These are phyloP conservation scores for Anthophora plumipes DNA, from an alignment of 2,888 invertebrate species.

Conservation along the genomic window DNA sequence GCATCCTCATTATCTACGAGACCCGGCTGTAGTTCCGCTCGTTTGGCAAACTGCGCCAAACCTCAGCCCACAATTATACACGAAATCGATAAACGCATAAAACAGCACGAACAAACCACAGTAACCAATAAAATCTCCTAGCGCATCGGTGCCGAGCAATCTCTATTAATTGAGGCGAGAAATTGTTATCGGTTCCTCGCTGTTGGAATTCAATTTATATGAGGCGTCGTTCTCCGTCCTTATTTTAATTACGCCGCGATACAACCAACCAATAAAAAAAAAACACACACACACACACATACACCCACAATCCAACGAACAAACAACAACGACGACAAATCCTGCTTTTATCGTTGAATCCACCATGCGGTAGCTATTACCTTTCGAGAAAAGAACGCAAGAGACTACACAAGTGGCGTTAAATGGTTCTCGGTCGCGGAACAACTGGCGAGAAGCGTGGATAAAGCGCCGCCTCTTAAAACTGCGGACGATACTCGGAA, in stretches of 20 bases:
- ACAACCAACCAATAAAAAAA: not conserved
- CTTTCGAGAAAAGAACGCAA: conserved; percentile 49
- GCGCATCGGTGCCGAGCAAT: conserved; percentile 4
- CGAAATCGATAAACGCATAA: conserved; percentile 14
- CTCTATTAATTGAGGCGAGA: conserved; percentile 39
- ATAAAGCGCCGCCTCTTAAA: conserved; percentile 70
- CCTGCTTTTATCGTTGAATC: conserved; percentile 1
- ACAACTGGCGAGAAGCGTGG: not conserved
- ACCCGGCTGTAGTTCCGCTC: not conserved
- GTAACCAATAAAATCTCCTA: conserved; percentile 1
- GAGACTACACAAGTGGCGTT: conserved; percentile 59
- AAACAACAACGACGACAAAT: not conserved
- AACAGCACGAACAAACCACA: not conserved
- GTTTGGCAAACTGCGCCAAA: not conserved
- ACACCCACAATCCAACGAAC: not conserved
- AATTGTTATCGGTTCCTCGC: conserved; percentile 37
- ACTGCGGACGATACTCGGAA: conserved; percentile 74
- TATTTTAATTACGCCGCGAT: conserved; percentile 26
- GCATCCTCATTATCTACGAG: not conserved
- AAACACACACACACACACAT: not conserved
- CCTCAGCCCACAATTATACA: not conserved
- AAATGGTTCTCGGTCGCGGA: conserved; percentile 54
- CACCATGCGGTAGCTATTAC: not conserved
- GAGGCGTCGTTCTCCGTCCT: not conserved
- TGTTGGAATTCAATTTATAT: conserved; percentile 38